phyloP scores from a whole-genome alignment of 2,797 vertebrate species.

The Champsocephalus esox region DNA sequence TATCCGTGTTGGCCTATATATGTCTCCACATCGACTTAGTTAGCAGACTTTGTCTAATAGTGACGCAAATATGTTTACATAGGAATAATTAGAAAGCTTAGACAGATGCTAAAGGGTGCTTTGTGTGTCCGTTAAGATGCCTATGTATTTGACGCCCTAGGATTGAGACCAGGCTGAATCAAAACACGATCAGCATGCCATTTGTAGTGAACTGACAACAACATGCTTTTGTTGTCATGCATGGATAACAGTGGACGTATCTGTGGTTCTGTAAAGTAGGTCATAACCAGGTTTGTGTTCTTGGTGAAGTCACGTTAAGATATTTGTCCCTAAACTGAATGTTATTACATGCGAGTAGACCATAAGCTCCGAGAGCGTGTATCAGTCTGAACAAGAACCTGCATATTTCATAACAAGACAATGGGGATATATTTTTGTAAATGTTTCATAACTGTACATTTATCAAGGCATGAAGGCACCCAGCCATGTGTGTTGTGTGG shows the following conservation, averaged over 20 bases:
- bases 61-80: no score
- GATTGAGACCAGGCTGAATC: no score
- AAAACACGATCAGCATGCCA: background rate
- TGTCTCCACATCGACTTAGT: background rate
- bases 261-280: constrained; percentile 58
- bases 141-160: no score
- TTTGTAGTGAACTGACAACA: constrained; percentile 19
- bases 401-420: constrained; percentile 69
- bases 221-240: constrained; percentile 20
- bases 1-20: background rate
- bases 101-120: no score
- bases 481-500: constrained; percentile 4
- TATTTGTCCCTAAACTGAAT: constrained; percentile 13
- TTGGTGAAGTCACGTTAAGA: constrained; percentile 15
- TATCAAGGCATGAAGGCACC: constrained; percentile 48
- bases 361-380: constrained; percentile 54
- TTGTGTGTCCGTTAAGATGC: no score
- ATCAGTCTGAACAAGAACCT: constrained; percentile 67
- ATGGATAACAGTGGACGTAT: constrained; percentile 35
- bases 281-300: constrained; percentile 38
- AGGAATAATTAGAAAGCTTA: no score
- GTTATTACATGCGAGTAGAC: constrained; percentile 55
- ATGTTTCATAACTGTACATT: constrained; percentile 70
- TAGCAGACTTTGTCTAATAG: no score
- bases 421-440: constrained; percentile 66